phyloP scores from a whole-genome alignment of 2,797 vertebrate genomes.

The Xyrichtys novacula region DNA sequence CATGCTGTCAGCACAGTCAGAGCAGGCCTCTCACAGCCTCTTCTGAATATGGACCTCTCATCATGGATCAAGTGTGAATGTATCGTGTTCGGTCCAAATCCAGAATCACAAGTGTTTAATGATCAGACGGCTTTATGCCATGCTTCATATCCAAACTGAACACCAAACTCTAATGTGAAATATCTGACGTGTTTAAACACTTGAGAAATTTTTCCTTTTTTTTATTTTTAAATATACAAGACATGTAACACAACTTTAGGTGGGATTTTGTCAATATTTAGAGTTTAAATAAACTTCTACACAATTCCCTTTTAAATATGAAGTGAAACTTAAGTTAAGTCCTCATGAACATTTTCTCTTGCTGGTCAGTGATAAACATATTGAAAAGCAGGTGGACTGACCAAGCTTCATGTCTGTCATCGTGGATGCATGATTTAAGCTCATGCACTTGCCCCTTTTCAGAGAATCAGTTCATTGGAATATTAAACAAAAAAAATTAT shows the following conservation, averaged over 20 bases:
- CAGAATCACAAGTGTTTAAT: slow-evolving; percentile 48
- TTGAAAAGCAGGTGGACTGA: no score
- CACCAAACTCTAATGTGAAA: slow-evolving; percentile 32
- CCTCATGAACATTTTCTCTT: neutral
- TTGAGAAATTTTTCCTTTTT: slow-evolving; percentile 38
- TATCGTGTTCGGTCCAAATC: slow-evolving; percentile 47
- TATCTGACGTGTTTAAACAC: slow-evolving; percentile 21
- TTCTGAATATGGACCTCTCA: slow-evolving; percentile 54
- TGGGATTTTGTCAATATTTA: neutral
- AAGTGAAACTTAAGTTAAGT: neutral
- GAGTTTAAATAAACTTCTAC: neutral
- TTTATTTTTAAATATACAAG: slow-evolving; percentile 2
- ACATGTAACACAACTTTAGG: neutral
- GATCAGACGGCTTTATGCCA: slow-evolving; percentile 25
- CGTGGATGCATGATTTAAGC: no score
- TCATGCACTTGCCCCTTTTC: no score
- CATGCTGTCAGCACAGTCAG: slow-evolving; percentile 81
- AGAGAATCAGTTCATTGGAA: no score
- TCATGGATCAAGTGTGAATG: slow-evolving; percentile 62
- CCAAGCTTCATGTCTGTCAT: no score
- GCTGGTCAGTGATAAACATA: neutral
- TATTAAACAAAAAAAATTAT: no score
- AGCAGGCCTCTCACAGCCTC: slow-evolving; percentile 47
- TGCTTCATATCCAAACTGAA: slow-evolving; percentile 39
- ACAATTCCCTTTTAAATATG: slow-evolving; percentile 18